Conservation (phyloP, 2,888 invertebrate species). For the Chalcosyrphus nemorum region DNA sequence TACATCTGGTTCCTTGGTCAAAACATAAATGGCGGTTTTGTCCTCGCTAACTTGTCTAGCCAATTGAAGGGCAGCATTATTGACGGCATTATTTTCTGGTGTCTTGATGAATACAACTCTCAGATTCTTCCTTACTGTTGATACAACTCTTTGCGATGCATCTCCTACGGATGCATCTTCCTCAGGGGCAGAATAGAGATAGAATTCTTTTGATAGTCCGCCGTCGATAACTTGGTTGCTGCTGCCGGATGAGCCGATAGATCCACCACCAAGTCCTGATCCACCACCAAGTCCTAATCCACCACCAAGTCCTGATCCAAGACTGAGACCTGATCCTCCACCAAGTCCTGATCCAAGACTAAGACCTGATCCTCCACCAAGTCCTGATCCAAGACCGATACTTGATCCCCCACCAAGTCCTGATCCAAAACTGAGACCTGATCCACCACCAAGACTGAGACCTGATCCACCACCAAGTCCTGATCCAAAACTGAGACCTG, state of each 20-base stretch:
- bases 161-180: slow-evolving; percentile 77
- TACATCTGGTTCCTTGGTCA: slow-evolving; percentile 78
- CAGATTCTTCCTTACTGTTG: slow-evolving; percentile 77
- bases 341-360: slow-evolving; percentile 1
- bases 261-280: background rate
- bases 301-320: slow-evolving; percentile 23
- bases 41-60: slow-evolving; percentile 78
- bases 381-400: background rate
- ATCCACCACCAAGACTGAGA: slow-evolving; percentile 1
- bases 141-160: slow-evolving; percentile 74
- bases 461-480: slow-evolving; percentile 35
- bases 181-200: slow-evolving; percentile 79
- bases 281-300: slow-evolving; percentile 5
- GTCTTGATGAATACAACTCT: slow-evolving; percentile 80
- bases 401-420: slow-evolving; percentile 42
- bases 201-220: slow-evolving; percentile 79
- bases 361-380: background rate
- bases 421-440: background rate
- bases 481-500: slow-evolving; percentile 49
- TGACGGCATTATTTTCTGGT: slow-evolving; percentile 78
- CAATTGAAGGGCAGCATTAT: slow-evolving; percentile 77
- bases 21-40: slow-evolving; percentile 76
- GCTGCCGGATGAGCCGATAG: slow-evolving; percentile 18
- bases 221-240: slow-evolving; percentile 58
- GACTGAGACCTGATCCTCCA: slow-evolving; percentile 32